Evolutionary conservation across 1,140 invertebrate species (phyloP), one percentile per base, ranked within the genome.

Genomic region (Aphaenogaster rudis): DNA sequence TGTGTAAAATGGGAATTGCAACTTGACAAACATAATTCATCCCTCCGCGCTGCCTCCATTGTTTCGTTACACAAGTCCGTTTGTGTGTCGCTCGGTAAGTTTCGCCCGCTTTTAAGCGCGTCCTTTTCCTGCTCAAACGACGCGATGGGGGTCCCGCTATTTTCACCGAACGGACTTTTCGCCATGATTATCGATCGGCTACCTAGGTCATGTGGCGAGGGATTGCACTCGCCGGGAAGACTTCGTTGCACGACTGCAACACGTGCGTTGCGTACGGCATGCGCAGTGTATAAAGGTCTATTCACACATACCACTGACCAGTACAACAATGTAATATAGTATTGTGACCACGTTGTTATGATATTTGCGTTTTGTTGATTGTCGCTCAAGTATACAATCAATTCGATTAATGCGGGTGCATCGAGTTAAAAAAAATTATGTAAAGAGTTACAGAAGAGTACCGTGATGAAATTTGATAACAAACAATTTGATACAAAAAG

Each of bases 161-260:
- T 63, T 84, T 61, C 69, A 74, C 36, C 21, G 28, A n/a, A 28
- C 54, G 28, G 3, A 33, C 33, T 71, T 76, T 84, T 84, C 80
- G 28, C 39, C 80, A 63, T 84, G 69, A 28, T 39, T 84, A 84
- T 84, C 69, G 80, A 84, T 76, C 80, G 80, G 45, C 33, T 61
- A 50, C 80, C 80, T 84, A 76, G 80, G 80, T 84, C 80, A 84
- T 84, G 50, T 54, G 13, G 45, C 80, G 54, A 84, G 69, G 57
- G 69, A 17, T 71, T 42, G 78, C 78, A 42, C 48, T 69, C 78
- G 39, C 39, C 39, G 66, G 69, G 28, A 84, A 74, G 57, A 59
- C 69, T 66, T 33, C 2, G 77, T 69, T 45, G 39, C 39, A 45
- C 61, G 63, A 28, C 48, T 36, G 36, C 45, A 17, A 63, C 69